phyloP scores from a whole-genome alignment of 2,888 invertebrate species.

The Cordilura impudica region DNA sequence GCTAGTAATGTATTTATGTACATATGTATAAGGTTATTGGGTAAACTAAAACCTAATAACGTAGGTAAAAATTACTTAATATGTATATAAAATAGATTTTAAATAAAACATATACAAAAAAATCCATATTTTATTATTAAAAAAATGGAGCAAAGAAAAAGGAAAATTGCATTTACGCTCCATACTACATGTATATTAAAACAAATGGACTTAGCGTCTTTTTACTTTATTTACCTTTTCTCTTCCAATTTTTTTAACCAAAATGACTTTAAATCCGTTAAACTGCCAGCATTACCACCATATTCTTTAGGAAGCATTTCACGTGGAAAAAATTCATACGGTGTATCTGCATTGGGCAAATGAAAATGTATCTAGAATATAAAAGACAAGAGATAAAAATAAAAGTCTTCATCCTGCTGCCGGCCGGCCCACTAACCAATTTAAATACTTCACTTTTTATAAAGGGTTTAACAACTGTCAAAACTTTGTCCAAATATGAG shows the following conservation, averaged over 20 bases:
- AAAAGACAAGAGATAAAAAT: not conserved
- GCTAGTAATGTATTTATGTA: no score
- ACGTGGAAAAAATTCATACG: constrained; percentile 82
- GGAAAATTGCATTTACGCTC: no score
- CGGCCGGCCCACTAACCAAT: constrained; percentile 78
- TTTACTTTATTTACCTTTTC: constrained; percentile 82
- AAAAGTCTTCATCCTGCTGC: not conserved
- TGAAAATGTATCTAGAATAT: constrained; percentile 83
- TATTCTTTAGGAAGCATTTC: constrained; percentile 84
- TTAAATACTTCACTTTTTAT: constrained; percentile 83
- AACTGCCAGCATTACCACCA: constrained; percentile 83
- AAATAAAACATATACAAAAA: no score
- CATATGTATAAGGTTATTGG: no score
- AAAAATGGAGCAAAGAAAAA: no score
- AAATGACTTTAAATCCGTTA: constrained; percentile 81
- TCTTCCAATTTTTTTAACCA: constrained; percentile 82
- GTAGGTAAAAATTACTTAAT: no score
- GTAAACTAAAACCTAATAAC: no score
- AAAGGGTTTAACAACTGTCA: constrained; percentile 82
- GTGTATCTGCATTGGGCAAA: constrained; percentile 82
- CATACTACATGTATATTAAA: no score
- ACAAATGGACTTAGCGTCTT: no score
- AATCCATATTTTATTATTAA: not conserved
- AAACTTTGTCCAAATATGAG: constrained; percentile 82
- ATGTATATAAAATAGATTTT: no score